Base-by-base conservation (phyloP, 2,113 vertebrate genomes). In the Shinisaurus crocodilurus region DNA sequence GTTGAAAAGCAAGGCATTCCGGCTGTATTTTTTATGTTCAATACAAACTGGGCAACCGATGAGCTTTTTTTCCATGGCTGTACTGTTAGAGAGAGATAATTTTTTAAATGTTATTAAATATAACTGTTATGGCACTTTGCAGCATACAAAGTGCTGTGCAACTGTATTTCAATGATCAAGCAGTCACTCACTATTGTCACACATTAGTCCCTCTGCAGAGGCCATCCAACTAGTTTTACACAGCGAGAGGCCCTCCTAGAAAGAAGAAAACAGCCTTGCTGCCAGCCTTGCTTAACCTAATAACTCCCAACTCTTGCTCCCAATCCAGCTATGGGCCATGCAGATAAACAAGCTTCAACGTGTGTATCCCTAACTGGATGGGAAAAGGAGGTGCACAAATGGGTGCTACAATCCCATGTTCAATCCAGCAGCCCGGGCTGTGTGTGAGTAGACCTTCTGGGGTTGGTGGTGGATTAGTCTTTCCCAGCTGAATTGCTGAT, bases 11-110 rank as follows among this genome's bases (percentile, higher is more conserved):
- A 99, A 97, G 10, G 99, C 99, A 0, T 99, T 99, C 37, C 99
- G 96, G 89, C 98, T 99, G 95, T 99, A 99, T 91, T 99, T 99
- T 95, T 99, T 99, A 95, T 99, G 98, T 91, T 99, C 99, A 0
- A 99, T 99, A 95, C 99, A 99, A 81, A 99, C 99, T 0, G 99
- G 99, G 94, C 99, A 99, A 25, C 99, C 99, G 0, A 99, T 99
- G 81, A 99, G 96, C 95, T 99, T 99, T 95, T 99, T 99, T 69
- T 98, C 99, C 99, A 99, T 99, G 20, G 99, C 98, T 0, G 99
- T 99, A 82, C 99, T 99, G 85, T 0, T 91, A 29, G 0, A 48
- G 45, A 45, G 45, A 70, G 3, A 50, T 27, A 43, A 80, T 81
- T 45, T 48, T 37, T 50, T 27, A 67, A 54, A n/a, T 5, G 10